Conservation (phyloP, 2,113 vertebrate species). For the Orientallactaga bullata region DNA sequence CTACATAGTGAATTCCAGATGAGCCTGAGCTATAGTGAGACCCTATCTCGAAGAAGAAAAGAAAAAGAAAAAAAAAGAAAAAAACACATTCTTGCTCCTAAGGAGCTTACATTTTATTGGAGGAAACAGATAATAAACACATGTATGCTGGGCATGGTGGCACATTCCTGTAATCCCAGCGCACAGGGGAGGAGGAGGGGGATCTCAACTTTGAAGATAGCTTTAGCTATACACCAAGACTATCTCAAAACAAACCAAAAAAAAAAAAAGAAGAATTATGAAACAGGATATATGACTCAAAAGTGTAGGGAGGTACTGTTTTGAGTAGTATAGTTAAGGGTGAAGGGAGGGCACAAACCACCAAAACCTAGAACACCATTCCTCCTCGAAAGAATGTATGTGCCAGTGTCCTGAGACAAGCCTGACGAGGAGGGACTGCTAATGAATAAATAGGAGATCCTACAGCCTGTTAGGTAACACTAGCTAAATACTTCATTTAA, state of each 20-base stretch:
- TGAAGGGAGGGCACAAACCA: neutral
- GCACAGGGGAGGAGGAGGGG: neutral
- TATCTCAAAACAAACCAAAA: neutral
- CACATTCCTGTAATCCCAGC: neutral
- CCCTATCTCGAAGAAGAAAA: too few species aligned
- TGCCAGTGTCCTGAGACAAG: neutral
- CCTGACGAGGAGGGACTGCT: neutral
- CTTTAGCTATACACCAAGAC: neutral
- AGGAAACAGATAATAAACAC: neutral
- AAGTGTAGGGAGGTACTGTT: neutral
- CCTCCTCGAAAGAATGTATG: neutral
- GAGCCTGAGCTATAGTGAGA: too few species aligned
- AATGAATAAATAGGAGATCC: slow-evolving; percentile 24
- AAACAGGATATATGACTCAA: neutral
- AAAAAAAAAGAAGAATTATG: too few species aligned
- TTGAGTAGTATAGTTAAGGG: neutral
- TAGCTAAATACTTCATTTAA: slow-evolving; percentile 42
- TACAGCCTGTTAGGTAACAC: neutral
- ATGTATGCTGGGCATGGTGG: neutral
- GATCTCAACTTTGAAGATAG: neutral
- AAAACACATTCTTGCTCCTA: neutral
- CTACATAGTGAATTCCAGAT: too few species aligned
- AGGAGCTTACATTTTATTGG: neutral
- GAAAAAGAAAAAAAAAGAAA: too few species aligned
- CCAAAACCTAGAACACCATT: neutral